Conservation (phyloP, 2,797 vertebrate genomes). For the Prunella strophiata region DNA sequence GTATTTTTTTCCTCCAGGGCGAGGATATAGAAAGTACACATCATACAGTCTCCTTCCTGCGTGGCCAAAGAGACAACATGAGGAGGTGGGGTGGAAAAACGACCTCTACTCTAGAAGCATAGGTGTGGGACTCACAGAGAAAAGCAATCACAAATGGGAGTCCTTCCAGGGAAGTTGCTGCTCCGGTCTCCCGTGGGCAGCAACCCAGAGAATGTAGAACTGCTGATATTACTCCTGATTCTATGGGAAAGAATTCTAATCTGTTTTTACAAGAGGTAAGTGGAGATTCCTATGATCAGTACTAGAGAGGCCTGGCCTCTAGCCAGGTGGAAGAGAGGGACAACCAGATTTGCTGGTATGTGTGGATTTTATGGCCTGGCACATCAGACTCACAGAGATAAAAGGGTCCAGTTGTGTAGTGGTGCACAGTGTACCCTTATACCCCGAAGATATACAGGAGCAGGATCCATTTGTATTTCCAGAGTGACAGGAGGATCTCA, state of each 20-base stretch:
- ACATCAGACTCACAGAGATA: neutral
- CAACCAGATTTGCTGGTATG: neutral
- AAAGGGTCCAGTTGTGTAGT: neutral
- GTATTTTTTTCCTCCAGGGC: neutral
- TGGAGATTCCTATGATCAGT: neutral
- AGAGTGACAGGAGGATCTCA: neutral
- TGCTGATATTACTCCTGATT: neutral
- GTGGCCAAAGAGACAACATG: neutral
- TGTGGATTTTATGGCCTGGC: neutral
- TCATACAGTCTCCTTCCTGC: neutral
- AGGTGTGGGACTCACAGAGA: neutral
- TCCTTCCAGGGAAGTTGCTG: neutral
- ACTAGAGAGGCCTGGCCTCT: neutral
- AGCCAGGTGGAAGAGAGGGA: neutral
- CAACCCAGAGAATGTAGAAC: no score
- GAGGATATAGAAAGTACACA: neutral
- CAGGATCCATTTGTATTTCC: neutral
- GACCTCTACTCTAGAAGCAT: neutral
- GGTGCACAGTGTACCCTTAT: neutral
- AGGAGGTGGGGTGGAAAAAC: neutral
- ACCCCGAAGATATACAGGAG: neutral
- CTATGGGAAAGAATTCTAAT: neutral
- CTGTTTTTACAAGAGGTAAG: neutral
- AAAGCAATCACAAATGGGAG: neutral
- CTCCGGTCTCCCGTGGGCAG: neutral